Evolutionary conservation across 1,140 invertebrate species (phyloP).

Genomic region (Streblospio benedicti): DNA sequence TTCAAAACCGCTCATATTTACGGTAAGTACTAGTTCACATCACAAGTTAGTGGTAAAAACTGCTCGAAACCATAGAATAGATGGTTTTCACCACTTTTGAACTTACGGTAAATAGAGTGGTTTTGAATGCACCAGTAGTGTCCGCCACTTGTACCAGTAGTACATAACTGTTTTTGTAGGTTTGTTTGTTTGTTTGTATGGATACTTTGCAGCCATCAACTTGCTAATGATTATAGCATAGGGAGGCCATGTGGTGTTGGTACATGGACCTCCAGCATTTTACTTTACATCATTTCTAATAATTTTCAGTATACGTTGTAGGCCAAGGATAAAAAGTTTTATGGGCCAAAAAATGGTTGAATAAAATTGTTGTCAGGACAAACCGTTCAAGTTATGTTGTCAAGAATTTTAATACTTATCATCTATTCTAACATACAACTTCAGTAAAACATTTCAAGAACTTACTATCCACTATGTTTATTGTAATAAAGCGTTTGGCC

Average conservation of each 20-base stretch:
- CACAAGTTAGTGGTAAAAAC: neutral
- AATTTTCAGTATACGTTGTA: neutral
- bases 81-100: no score
- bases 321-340: neutral
- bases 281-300: neutral
- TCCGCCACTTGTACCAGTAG: no score
- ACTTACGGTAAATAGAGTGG: no score
- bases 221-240: no score
- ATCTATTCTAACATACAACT: neutral
- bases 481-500: constrained; percentile 51
- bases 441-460: constrained; percentile 2
- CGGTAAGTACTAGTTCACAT: neutral
- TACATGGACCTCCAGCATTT: no score
- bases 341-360: neutral
- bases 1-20: neutral
- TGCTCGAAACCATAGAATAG: no score
- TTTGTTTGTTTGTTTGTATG: no score
- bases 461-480: constrained; percentile 48
- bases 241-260: no score
- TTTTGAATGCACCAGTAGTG: no score
- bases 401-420: neutral
- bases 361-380: neutral
- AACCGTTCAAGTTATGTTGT: neutral
- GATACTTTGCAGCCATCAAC: no score
- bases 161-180: no score